Evolutionary conservation across 2,888 invertebrate species (phyloP).

Genomic region (Graphium colonna): DNA sequence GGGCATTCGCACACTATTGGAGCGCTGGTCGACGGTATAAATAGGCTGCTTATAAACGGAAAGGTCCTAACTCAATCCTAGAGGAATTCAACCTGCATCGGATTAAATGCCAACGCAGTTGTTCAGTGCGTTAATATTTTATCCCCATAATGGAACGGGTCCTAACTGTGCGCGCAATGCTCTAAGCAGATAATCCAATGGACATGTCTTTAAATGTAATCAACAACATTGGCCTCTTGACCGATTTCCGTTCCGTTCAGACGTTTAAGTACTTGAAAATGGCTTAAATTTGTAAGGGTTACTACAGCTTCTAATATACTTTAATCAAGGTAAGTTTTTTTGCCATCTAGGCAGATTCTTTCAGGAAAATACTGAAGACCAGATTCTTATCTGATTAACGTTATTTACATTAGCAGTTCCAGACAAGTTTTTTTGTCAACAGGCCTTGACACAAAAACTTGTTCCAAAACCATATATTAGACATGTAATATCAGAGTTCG

Average conservation of each 20-base stretch:
- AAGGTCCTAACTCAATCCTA: conserved; percentile 16
- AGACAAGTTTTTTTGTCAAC: too few species aligned
- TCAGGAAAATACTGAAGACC: too few species aligned
- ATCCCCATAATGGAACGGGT: conserved; percentile 13
- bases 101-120: conserved; percentile 18
- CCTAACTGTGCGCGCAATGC: neutral
- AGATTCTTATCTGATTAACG: too few species aligned
- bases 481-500: too few species aligned
- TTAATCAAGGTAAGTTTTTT: too few species aligned
- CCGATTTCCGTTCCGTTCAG: neutral
- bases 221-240: neutral
- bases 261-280: too few species aligned
- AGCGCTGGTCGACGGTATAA: neutral
- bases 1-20: neutral
- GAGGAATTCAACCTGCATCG: conserved; percentile 21
- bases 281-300: too few species aligned
- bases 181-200: neutral
- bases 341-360: too few species aligned
- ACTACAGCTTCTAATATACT: too few species aligned
- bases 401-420: too few species aligned
- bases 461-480: too few species aligned
- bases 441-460: too few species aligned
- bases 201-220: neutral
- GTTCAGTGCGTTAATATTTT: conserved; percentile 20
- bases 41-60: conserved; percentile 3